Conservation (phyloP, 2,113 vertebrate species). For the Beaufortia kweichowensis region DNA sequence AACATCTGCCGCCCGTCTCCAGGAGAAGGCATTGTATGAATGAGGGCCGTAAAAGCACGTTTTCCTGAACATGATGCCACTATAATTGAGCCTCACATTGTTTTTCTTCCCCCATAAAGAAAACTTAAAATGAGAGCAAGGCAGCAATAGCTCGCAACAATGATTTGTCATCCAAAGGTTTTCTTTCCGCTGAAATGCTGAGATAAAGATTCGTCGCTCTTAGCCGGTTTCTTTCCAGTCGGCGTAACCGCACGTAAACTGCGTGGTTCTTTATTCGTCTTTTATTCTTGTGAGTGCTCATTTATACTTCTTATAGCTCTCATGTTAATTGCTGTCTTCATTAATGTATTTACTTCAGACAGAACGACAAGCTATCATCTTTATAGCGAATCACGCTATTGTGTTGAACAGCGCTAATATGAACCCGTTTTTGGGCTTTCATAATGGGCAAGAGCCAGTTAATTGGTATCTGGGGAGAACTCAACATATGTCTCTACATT, state of each 20-base stretch:
- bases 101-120: constrained; percentile 64
- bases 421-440: neutral
- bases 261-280: constrained; percentile 41
- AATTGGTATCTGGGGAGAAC: constrained; percentile 54
- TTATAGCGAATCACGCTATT: constrained; percentile 31
- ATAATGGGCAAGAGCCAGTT: constrained; percentile 30
- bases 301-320: constrained; percentile 40
- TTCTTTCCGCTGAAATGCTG: constrained; percentile 70
- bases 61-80: constrained; percentile 61
- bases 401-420: constrained; percentile 40
- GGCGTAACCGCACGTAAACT: constrained; percentile 64
- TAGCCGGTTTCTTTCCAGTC: constrained; percentile 66
- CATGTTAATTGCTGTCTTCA: constrained; percentile 50
- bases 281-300: constrained; percentile 12
- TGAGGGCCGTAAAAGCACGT: constrained; percentile 72
- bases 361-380: constrained; percentile 40
- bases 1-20: constrained; percentile 67
- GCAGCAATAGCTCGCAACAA: constrained; percentile 74
- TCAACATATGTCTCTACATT: constrained; percentile 43
- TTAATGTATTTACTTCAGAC: constrained; percentile 46
- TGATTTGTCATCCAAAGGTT: constrained; percentile 76
- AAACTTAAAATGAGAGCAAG: constrained; percentile 65
- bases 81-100: constrained; percentile 70
- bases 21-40: constrained; percentile 70
- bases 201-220: constrained; percentile 66